Conservation (phyloP, 2,888 invertebrate species). For the Malacosoma neustria region DNA sequence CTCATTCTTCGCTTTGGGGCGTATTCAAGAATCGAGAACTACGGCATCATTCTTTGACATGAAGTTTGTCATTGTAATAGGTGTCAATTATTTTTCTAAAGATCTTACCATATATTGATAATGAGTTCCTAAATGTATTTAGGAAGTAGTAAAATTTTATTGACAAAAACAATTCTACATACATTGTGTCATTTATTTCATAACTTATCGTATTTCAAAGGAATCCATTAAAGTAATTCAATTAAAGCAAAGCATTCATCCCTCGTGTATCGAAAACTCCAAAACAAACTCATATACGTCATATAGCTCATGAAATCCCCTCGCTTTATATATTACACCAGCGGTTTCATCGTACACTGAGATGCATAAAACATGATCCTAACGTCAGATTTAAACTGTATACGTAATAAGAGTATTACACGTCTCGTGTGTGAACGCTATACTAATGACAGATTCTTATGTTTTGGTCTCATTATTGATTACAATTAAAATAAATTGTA, state of each 20-base stretch:
- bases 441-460: slow-evolving; percentile 28
- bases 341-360: slow-evolving; percentile 64
- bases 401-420: slow-evolving; percentile 68
- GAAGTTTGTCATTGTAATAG: too few species aligned
- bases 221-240: not conserved
- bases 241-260: slow-evolving; percentile 1
- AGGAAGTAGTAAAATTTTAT: too few species aligned
- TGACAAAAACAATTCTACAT: too few species aligned
- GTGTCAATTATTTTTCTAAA: too few species aligned
- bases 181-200: not conserved
- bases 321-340: slow-evolving; percentile 60
- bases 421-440: slow-evolving; percentile 34
- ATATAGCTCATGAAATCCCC: slow-evolving; percentile 56
- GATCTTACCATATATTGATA: too few species aligned
- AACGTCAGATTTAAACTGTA: slow-evolving; percentile 69
- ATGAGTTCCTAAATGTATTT: too few species aligned
- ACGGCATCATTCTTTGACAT: too few species aligned
- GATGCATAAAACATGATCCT: slow-evolving; percentile 73
- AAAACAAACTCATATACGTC: slow-evolving; percentile 43
- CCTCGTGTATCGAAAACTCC: slow-evolving; percentile 27
- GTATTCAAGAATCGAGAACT: slow-evolving; percentile 53
- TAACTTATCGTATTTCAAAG: not conserved
- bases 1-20: slow-evolving; percentile 38
- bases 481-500: not conserved
- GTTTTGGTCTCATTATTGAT: slow-evolving; percentile 10